These are phyloP conservation scores for Caenorhabditis sp. DNA, from an alignment of 2,888 invertebrate species.

Conservation along the genomic window DNA sequence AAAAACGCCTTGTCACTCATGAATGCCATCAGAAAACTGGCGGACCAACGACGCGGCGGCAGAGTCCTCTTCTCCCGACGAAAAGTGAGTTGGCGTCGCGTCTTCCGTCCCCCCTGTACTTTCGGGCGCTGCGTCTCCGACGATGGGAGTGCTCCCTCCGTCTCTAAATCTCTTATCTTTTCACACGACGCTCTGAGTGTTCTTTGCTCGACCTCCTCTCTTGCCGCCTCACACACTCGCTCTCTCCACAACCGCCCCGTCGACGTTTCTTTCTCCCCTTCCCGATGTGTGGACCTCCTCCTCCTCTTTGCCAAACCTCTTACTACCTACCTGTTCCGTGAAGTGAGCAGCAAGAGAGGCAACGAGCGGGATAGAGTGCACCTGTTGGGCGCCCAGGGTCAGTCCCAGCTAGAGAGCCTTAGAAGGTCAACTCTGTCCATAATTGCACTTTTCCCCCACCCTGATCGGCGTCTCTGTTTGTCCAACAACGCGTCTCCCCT, in stretches of 20 bases:
- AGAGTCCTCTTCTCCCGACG: background rate
- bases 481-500: conserved; percentile 16
- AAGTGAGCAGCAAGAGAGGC: conserved; percentile 40
- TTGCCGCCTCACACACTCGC: conserved; percentile 30
- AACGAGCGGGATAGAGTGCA: conserved; percentile 32
- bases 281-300: conserved; percentile 50
- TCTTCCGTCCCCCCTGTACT: conserved; percentile 27
- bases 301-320: conserved; percentile 60
- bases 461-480: conserved; percentile 18
- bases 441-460: conserved; percentile 27
- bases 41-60: conserved; percentile 37
- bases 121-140: conserved; percentile 56
- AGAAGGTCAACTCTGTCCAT: conserved; percentile 19
- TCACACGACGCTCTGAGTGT: conserved; percentile 36
- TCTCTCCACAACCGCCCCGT: conserved; percentile 24
- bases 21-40: conserved; percentile 28
- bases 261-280: conserved; percentile 44
- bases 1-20: conserved; percentile 48
- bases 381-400: conserved; percentile 33
- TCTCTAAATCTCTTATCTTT: conserved; percentile 52
- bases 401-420: conserved; percentile 8
- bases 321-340: conserved; percentile 64
- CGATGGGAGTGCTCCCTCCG: conserved; percentile 32
- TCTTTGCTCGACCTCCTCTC: conserved; percentile 51
- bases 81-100: conserved; percentile 51